Evolutionary conservation across 2,888 invertebrate species (phyloP), one percentile per base, ranked within the genome.

Genomic region (Sericinus montela): DNA sequence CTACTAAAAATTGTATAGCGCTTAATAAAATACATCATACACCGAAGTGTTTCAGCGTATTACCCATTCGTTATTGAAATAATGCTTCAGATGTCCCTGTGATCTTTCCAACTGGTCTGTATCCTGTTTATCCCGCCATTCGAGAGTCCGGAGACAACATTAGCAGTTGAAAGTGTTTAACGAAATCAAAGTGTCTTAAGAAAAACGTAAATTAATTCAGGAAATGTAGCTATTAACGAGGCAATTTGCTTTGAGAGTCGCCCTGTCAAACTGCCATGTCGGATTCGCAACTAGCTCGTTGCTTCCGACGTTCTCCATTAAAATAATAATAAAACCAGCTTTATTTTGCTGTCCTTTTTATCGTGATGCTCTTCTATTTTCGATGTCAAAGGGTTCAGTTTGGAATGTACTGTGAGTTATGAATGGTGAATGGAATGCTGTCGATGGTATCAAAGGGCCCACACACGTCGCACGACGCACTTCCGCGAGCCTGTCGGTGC

Each of bases 391-490:
- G 29, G 28, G 39, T 29, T 35, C 36, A 36, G 13, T 32, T 48
- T 35, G 8, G 9, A 1, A 15, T 10, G 44, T 10, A 10, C n/a
- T n/a, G 5, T 23, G 41, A 19, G 1, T 35, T 4, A 29, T 15
- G 38, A 32, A 2, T 11, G 11, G 43, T 32, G 25, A 13, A 14
- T 23, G 15, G 14, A 42, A 42, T 23, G 37, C 42, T 41, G 48
- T 37, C 14, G 5, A 35, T 25, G 34, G 60, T 65, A 70, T 74
- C 67, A 70, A 70, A 69, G 66, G 69, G 75, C 63, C 75, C 79
- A 78, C 80, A 75, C 80, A 73, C 76, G 67, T 58, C 53, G 75
- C 55, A 51, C 73, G 42, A 53, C 51, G 58, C 57, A 68, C 75
- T 75, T 79, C 78, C 79, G 68, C 58, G 8, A 57, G 61, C 67